Conservation (phyloP, 2,797 vertebrate genomes). For the Pristis pectinata region DNA sequence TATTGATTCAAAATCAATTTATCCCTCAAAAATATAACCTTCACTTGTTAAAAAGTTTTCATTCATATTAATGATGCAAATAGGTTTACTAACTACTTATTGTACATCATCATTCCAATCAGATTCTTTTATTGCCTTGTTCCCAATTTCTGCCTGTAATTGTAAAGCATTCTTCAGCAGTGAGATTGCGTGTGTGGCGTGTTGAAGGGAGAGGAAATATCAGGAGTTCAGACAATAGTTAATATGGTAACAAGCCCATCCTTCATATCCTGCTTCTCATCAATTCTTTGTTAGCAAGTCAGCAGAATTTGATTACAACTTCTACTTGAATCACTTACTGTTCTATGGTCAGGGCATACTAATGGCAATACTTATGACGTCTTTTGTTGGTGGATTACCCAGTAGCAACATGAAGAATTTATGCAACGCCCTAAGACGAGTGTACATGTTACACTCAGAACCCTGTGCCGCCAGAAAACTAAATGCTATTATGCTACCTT, state of each 20-base stretch:
- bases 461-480: not conserved
- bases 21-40: not conserved
- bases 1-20: slow-evolving; percentile 38
- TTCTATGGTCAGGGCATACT: not conserved
- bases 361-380: not conserved
- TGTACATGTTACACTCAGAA: not conserved
- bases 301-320: not conserved
- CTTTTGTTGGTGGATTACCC: not conserved
- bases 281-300: not conserved
- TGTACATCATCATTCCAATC: not conserved
- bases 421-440: not conserved
- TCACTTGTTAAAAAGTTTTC: not conserved
- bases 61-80: not conserved
- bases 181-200: not conserved
- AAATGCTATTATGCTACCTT: not conserved
- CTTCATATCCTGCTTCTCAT: not conserved
- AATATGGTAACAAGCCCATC: not conserved
- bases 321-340: not conserved
- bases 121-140: not conserved
- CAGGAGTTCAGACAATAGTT: not conserved
- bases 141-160: not conserved
- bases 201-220: not conserved
- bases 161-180: not conserved
- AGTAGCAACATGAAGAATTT: not conserved
- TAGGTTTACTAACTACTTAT: not conserved